phyloP scores from a whole-genome alignment of 2,113 vertebrate genomes.

The Sigmodon hispidus region DNA sequence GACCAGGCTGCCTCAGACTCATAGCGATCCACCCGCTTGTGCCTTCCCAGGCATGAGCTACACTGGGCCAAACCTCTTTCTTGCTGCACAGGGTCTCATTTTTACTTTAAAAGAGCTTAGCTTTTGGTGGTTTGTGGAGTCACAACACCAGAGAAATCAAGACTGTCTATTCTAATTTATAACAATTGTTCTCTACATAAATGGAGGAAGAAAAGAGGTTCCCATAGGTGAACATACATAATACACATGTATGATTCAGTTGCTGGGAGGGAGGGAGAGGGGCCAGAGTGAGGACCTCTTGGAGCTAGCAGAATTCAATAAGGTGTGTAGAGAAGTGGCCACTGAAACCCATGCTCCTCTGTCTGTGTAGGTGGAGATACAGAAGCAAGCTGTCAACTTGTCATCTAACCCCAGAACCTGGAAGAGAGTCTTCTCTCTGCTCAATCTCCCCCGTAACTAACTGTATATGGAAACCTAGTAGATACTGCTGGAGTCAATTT shows the following conservation, averaged over 20 bases:
- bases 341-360: neutral
- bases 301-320: neutral
- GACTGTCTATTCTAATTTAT: neutral
- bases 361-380: neutral
- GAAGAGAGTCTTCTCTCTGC: neutral
- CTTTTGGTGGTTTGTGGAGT: neutral
- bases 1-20: neutral
- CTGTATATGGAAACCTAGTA: neutral
- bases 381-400: neutral
- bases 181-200: neutral
- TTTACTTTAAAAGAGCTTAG: neutral
- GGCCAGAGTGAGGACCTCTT: neutral
- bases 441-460: neutral
- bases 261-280: neutral
- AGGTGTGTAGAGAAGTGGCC: neutral
- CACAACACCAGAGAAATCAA: neutral
- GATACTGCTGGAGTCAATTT: constrained; percentile 7
- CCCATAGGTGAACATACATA: neutral
- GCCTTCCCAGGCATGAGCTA: neutral
- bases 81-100: neutral
- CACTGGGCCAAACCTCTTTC: neutral
- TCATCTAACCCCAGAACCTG: neutral
- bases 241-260: neutral
- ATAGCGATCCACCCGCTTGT: neutral
- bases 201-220: neutral